Percentiles rank a stretch among this genome's conserved stretches.
Conservation (phyloP, 2,888 invertebrate species). For the Masnerella sp. region DNA sequence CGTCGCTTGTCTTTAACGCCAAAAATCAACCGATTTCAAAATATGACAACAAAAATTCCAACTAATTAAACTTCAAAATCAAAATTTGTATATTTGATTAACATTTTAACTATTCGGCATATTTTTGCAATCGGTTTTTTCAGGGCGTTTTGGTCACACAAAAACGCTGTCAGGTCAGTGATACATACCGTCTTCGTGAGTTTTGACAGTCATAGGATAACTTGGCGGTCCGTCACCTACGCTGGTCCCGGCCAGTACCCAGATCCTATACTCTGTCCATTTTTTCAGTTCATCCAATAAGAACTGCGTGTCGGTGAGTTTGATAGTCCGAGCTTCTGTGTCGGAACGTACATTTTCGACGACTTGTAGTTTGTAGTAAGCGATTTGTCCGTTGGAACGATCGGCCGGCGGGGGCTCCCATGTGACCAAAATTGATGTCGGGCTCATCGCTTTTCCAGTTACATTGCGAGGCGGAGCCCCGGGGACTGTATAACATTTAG, state of each 20-base stretch:
- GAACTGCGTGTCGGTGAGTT: slow-evolving; percentile 88
- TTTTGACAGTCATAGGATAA: slow-evolving; percentile 93
- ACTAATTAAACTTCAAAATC: slow-evolving; percentile 25
- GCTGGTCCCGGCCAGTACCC: slow-evolving; percentile 97
- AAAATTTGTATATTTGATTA: not conserved
- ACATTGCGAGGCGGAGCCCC: slow-evolving; percentile 98
- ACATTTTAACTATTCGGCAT: slow-evolving; percentile 46
- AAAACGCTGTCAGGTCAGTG: slow-evolving; percentile 67
- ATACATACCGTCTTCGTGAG: slow-evolving; percentile 99
- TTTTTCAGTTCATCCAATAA: slow-evolving; percentile 93
- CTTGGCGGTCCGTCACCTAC: slow-evolving; percentile 98
- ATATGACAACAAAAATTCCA: slow-evolving; percentile 47
- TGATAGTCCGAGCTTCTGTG: slow-evolving; percentile 89
- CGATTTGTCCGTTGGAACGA: slow-evolving; percentile 93
- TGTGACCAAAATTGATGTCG: slow-evolving; percentile 91
- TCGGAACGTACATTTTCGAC: slow-evolving; percentile 91
- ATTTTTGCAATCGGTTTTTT: slow-evolving; percentile 64
- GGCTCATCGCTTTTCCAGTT: slow-evolving; percentile 90
- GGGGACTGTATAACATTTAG: slow-evolving; percentile 86
- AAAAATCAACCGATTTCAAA: slow-evolving; percentile 63
- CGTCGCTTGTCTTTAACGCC: slow-evolving; percentile 55
- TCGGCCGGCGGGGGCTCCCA: slow-evolving; percentile 96
- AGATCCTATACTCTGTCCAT: slow-evolving; percentile 97
- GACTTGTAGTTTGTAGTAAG: slow-evolving; percentile 96
- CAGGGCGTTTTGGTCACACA: slow-evolving; percentile 60